Base-by-base conservation (phyloP, 2,888 invertebrate species). In the Teleogryllus oceanicus region DNA sequence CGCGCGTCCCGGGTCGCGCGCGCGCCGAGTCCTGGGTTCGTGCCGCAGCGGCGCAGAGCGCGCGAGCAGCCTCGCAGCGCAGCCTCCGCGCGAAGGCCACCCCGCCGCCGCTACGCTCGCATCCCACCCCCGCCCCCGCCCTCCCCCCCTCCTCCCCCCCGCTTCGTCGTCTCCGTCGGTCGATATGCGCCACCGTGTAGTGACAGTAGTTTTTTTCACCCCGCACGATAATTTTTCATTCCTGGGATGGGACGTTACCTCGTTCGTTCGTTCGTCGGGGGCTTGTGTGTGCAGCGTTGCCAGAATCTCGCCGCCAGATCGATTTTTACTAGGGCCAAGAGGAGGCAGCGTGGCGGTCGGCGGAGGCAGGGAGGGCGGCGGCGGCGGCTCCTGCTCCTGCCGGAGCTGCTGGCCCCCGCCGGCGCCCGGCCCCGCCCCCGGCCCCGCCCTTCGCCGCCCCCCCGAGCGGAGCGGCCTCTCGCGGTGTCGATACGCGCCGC, bases 321-420 rank as follows among this genome's bases (percentile, higher is more conserved):
- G 79, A 78, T 82, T 83, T 83, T 82, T 82, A 80, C 78, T 78
- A 81, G 76, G 82, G 82, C 82, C 82, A 78, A 75, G 77, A 75
- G 77, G 75, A 74, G 62, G 49, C n/a, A 20, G 79, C 24, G 76
- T n/a, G 37, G 76, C 50, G 78, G 49, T 51, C 8, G 78, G 79
- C 79, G 78, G 77, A 80, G 76, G 81, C 81, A 79, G 79, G 80
- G 82, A 80, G 82, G 83, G 20, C n/a, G 50, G 20, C 20, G n/a
- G 49, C 49, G 50, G 16, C 49, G 49, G 24, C 18, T 75, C 24
- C 11, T 16, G 24, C 76, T 13, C 13, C 13, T 18, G 76, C 18
- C 76, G 24, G n/a, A 13, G 11, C 37, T 24, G 49, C 20, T 50
- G 77, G 50, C 49, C 49, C 77, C 77, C 77, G 50, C 16, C 16